These are phyloP conservation scores for Aplidium turbinatum DNA, from an alignment of 23 tunicate species.

Conservation along the genomic window DNA sequence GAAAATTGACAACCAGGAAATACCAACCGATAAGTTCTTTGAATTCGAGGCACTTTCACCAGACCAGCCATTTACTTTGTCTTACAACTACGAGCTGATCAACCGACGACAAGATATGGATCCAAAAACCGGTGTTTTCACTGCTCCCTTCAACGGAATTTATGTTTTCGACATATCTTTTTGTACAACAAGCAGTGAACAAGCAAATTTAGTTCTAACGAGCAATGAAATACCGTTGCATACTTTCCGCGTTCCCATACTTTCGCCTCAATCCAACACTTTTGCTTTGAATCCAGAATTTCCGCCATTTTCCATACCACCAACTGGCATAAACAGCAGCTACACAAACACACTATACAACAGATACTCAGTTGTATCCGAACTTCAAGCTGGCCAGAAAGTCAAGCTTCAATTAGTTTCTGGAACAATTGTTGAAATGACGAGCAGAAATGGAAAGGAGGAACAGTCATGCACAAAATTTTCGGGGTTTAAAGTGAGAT, in stretches of 20 bases:
- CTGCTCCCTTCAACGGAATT: slow-evolving; percentile 20
- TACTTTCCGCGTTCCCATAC: slow-evolving; percentile 5
- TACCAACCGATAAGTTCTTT: background rate
- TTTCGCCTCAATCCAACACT: background rate
- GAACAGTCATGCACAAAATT: slow-evolving; percentile 2
- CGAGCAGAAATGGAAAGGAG: background rate
- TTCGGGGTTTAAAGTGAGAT: background rate
- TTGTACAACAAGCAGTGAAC: background rate
- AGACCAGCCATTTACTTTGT: no score
- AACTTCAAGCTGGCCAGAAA: background rate
- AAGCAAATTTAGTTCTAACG: background rate
- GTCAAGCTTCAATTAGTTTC: background rate
- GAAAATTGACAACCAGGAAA: background rate
- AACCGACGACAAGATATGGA: background rate
- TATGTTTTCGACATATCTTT: slow-evolving; percentile 15
- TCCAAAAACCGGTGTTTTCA: slow-evolving; percentile 6
- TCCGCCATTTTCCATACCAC: background rate
- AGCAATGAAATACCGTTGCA: background rate
- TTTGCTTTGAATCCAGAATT: background rate
- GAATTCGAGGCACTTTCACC: background rate
- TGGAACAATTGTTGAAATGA: slow-evolving; percentile 23
- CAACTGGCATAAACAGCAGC: background rate
- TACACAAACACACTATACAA: background rate
- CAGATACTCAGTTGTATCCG: background rate
- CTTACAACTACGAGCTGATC: background rate